phyloP scores from a whole-genome alignment of 2,113 vertebrate genomes.

The Oncorhynchus nerka region DNA sequence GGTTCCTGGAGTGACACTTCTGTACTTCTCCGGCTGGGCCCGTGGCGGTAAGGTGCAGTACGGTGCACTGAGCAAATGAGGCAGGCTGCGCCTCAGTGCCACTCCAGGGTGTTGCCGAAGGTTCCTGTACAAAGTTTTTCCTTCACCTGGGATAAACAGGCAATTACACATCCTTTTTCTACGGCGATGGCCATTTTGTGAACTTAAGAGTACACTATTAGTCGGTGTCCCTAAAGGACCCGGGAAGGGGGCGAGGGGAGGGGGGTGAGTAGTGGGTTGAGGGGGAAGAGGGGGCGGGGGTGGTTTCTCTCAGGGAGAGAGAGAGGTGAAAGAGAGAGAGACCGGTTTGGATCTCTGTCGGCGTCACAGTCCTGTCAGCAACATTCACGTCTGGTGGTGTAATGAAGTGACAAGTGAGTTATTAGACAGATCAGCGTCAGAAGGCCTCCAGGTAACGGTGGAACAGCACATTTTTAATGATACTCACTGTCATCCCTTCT shows the following conservation, averaged over 20 bases:
- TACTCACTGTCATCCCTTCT: slow-evolving; percentile 64
- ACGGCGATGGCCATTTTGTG: slow-evolving; percentile 81
- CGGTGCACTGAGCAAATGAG: slow-evolving; percentile 67
- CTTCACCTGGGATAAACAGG: slow-evolving; percentile 93
- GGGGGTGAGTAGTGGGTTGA: slow-evolving; percentile 52
- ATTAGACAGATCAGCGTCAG: slow-evolving; percentile 92
- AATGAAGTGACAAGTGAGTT: slow-evolving; percentile 95
- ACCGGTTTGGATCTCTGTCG: slow-evolving; percentile 67
- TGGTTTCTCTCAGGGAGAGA: slow-evolving; percentile 57
- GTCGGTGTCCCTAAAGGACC: slow-evolving; percentile 90
- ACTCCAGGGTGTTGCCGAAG: slow-evolving; percentile 65
- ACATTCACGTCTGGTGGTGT: slow-evolving; percentile 84
- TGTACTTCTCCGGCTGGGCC: not conserved
- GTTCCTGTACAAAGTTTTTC: slow-evolving; percentile 81
- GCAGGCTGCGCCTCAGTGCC: slow-evolving; percentile 59
- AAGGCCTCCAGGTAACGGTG: slow-evolving; percentile 79
- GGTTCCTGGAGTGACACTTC: slow-evolving; percentile 67
- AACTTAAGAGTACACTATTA: slow-evolving; percentile 94
- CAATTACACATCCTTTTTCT: slow-evolving; percentile 93
- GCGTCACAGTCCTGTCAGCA: slow-evolving; percentile 91
- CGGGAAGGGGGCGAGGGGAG: slow-evolving; percentile 68
- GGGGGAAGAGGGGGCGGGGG: slow-evolving; percentile 51
- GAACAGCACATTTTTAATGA: slow-evolving; percentile 73
- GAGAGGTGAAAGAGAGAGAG: slow-evolving; percentile 27
- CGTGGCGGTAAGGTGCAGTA: slow-evolving; percentile 28